Percentiles rank a stretch among this genome's conserved stretches.
Conservation (phyloP, 2,797 vertebrate genomes). For the Sebastolobus alascanus region DNA sequence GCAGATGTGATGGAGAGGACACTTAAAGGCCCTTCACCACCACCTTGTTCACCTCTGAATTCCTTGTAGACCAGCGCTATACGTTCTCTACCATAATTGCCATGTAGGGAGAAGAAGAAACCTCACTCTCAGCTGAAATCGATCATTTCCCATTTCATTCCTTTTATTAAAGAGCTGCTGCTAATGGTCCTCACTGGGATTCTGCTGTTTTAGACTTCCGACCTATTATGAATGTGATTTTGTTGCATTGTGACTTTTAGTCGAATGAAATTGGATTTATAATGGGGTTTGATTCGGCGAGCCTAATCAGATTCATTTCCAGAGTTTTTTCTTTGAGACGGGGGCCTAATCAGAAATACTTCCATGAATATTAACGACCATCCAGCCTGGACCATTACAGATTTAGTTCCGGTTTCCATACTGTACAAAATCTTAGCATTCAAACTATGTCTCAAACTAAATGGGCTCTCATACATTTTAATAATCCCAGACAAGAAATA, state of each 20-base stretch:
- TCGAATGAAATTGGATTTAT: constrained; percentile 52
- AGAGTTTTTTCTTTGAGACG: constrained; percentile 46
- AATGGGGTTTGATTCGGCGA: constrained; percentile 47
- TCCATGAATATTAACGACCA: constrained; percentile 64
- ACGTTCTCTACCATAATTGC: background rate
- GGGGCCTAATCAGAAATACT: constrained; percentile 39
- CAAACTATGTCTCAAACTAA: constrained; percentile 26
- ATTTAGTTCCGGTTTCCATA: constrained; percentile 36
- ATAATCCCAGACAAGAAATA: constrained; percentile 30
- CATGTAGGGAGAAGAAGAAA: background rate
- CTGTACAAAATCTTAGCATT: constrained; percentile 34
- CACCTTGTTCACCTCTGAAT: constrained; percentile 35
- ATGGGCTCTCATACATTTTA: constrained; percentile 55
- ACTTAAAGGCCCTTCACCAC: constrained; percentile 39
- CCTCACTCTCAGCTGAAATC: constrained; percentile 15
- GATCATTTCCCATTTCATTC: constrained; percentile 20
- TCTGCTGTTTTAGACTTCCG: constrained; percentile 13
- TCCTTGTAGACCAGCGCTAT: constrained; percentile 14
- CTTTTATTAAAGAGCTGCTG: constrained; percentile 29
- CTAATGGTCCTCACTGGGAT: constrained; percentile 3
- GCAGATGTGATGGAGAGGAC: constrained; percentile 62
- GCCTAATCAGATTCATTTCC: constrained; percentile 55
- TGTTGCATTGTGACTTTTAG: constrained; percentile 23
- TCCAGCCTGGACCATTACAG: constrained; percentile 12
- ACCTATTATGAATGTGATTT: constrained; percentile 6